phyloP scores from a whole-genome alignment of 2,888 invertebrate genomes.

The Seira ritae region DNA sequence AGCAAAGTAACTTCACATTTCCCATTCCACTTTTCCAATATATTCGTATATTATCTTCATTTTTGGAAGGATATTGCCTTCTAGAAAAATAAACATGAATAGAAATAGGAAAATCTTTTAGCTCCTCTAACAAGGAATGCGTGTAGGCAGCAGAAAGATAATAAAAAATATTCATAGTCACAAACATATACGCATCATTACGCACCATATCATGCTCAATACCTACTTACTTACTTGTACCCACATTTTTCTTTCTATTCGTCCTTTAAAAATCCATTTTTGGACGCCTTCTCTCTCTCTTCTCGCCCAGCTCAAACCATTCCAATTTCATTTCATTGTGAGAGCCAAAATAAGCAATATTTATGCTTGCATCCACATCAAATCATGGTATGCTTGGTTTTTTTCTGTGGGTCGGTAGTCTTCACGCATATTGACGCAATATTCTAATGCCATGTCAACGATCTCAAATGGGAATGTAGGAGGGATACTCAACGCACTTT shows the following conservation, averaged over 20 bases:
- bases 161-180: background rate
- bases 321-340: background rate
- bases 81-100: background rate
- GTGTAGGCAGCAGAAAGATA: background rate
- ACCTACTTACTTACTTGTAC: background rate
- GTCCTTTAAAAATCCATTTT: slow-evolving; percentile 39
- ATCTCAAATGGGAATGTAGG: slow-evolving; percentile 32
- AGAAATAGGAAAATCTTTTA: background rate
- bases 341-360: background rate
- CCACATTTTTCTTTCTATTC: background rate
- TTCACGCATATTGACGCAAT: background rate
- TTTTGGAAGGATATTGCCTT: slow-evolving; percentile 16
- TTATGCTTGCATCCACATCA: slow-evolving; percentile 20
- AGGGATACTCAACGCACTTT: background rate
- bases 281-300: slow-evolving; percentile 9
- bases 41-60: background rate
- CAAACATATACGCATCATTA: no score
- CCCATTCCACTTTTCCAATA: no score
- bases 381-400: slow-evolving; percentile 8
- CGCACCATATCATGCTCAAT: no score
- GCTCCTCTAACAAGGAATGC: background rate
- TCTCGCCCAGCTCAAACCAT: no score
- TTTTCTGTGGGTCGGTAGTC: background rate
- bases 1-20: no score
- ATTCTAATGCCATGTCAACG: slow-evolving; percentile 30